Base-by-base conservation (phyloP, 2,797 vertebrate species). In the Helicolenus hilgendorfi region DNA sequence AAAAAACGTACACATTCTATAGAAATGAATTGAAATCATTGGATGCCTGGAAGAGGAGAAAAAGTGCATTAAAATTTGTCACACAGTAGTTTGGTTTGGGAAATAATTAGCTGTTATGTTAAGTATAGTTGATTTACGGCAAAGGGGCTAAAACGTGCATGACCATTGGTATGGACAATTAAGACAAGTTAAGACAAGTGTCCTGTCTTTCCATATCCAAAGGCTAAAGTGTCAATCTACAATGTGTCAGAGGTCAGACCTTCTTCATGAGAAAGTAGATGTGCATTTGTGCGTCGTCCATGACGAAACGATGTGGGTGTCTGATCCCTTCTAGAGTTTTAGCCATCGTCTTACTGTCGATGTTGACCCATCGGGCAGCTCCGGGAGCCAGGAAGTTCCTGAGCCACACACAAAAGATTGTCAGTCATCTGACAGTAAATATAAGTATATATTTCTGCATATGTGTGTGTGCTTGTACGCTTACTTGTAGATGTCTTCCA, bases 251-350 rank as follows among this genome's bases (percentile, higher is more conserved):
- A 67, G 26, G 35, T 75, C 96, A 65, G 71, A 99, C 98, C 98
- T 99, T 99, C 95, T 99, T 99, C 98, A 99, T 99, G 64, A 99
- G 98, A 96, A 98, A 98, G 96, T 99, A 99, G 93, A 99, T 98
- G 92, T 99, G 99, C 97, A 98, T 97, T 92, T 99, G 98, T 0
- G 99, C 98, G 0, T 98, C 98, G 0, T 99, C 98, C 95, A 99
- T 97, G 77, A 98, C 97, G 0, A 98, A 98, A 78, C 98, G 98
- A 79, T 99, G 98, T 0, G 98, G 98, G 0, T 31, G 96, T 87
- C 94, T 94, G 85, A 99, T 97, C 31, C 98, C 98, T 72, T 97
- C 95, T 58, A 99, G 94, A 0, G 99, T 99, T 86, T 95, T 94
- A 86, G 98, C 98, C 99, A 99, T 99, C 0, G 99, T 99, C 91